Evolutionary conservation across 2,113 vertebrate species (phyloP).

Genomic region (Dipodomys ordii): DNA sequence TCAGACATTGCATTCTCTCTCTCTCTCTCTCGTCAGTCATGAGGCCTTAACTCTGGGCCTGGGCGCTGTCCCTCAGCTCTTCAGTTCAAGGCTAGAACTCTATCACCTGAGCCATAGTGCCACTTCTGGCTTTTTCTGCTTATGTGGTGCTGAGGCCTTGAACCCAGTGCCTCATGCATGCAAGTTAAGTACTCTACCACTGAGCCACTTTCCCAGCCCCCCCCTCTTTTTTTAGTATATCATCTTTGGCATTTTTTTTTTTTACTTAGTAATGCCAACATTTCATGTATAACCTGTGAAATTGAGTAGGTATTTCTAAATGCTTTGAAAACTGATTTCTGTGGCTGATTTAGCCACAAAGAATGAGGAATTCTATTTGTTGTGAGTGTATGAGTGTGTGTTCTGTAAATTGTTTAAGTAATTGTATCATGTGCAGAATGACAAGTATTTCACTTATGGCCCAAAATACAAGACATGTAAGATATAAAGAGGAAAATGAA

Average conservation of each 20-base stretch:
- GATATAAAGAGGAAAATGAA: neutral
- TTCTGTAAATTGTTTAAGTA: neutral
- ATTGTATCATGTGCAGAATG: slow-evolving; percentile 4
- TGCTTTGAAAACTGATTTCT: slow-evolving; percentile 65
- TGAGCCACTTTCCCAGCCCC: too few species aligned
- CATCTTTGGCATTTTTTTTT: slow-evolving; percentile 20
- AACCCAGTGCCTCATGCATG: too few species aligned
- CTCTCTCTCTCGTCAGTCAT: too few species aligned
- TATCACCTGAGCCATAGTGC: too few species aligned
- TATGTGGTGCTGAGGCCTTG: too few species aligned
- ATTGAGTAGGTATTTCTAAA: slow-evolving; percentile 51
- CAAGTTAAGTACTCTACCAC: too few species aligned
- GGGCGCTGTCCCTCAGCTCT: too few species aligned
- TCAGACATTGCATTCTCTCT: slow-evolving; percentile 6
- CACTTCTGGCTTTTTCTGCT: too few species aligned
- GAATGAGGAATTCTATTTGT: neutral
- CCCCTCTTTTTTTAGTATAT: neutral
- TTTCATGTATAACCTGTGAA: slow-evolving; percentile 60
- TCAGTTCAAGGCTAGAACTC: too few species aligned
- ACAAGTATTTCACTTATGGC: neutral
- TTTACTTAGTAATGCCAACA: neutral
- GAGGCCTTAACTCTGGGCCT: too few species aligned
- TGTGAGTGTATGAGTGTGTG: neutral
- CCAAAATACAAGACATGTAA: neutral
- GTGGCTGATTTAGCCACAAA: slow-evolving; percentile 56